Evolutionary conservation across 2,113 vertebrate genomes (phyloP), one percentile per base, ranked within the genome.

Genomic region (Phylloscopus whistleri): DNA sequence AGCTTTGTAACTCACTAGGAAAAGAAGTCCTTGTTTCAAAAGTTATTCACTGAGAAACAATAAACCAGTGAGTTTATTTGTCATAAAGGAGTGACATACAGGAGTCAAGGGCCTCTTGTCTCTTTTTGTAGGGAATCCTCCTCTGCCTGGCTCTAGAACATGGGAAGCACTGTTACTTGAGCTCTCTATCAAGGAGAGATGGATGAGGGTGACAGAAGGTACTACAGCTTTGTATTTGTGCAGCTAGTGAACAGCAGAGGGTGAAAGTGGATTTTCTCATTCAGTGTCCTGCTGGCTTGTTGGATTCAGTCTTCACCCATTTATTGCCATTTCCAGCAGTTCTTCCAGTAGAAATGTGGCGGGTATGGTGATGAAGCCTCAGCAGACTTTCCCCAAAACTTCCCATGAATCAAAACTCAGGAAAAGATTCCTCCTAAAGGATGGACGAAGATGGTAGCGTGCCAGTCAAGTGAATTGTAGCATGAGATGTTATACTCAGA

Each of bases 221-320:
- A 43, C 39, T 62, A n/a, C 20, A 89, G 92, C 69, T 93, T 87
- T 84, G 79, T 78, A 6, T 84, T 90, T 94, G 80, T 94, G 83
- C 85, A 94, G 58, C 41, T 72, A 33, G 19, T 66, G 80, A 75
- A 53, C n/a, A 87, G 53, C 4, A 82, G 46, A 88, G 62, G 30
- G 44, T 72, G 48, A 60, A 75, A 93, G 72, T 72, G 69, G 56
- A 58, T 60, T 95, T 87, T 84, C 56, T 84, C 62, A 62, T 68
- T 84, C 58, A 24, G 60, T 22, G 19, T 74, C 75, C 79, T 90
- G 44, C 83, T 87, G 60, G 68, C 64, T 70, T 92, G 79, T 56
- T 89, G 76, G 83, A 81, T 84, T 90, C 76, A 66, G 53, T 63
- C 73, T 78, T 72, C 37, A 64, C 11, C 27, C 28, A 69, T 86